Percentiles rank a stretch among this genome's conserved stretches.
phyloP scores from a whole-genome alignment of 2,888 invertebrate species.

The Caradrina kadenii region DNA sequence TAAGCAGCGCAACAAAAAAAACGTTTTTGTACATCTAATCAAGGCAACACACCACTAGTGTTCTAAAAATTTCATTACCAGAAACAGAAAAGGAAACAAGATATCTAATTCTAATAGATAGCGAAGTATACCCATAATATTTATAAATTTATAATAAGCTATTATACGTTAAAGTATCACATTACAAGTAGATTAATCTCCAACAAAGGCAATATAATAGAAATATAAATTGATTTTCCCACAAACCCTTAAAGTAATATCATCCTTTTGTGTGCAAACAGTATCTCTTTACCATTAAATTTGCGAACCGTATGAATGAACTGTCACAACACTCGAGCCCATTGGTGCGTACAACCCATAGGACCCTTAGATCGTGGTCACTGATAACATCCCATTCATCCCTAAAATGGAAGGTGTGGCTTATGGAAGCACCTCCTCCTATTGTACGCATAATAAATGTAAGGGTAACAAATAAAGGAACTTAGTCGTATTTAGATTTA shows the following conservation, averaged over 20 bases:
- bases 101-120: neutral
- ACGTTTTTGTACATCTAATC: neutral
- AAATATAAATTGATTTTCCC: conserved; percentile 89
- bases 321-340: conserved; percentile 85
- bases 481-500: conserved; percentile 48
- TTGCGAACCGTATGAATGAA: conserved; percentile 83
- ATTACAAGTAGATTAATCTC: conserved; percentile 69
- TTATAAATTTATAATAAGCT: conserved; percentile 63
- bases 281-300: conserved; percentile 86
- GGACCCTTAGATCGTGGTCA: conserved; percentile 76
- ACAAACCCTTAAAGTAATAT: conserved; percentile 90
- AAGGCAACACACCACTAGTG: neutral
- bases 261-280: conserved; percentile 87
- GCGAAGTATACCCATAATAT: conserved; percentile 11
- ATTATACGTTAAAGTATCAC: conserved; percentile 64
- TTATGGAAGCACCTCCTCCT: conserved; percentile 64
- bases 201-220: conserved; percentile 75
- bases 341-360: conserved; percentile 80
- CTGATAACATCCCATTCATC: conserved; percentile 75
- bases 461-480: conserved; percentile 61
- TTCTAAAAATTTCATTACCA: conserved; percentile 7
- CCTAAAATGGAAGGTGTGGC: conserved; percentile 73
- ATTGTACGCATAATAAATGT: conserved; percentile 63
- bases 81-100: conserved; percentile 13
- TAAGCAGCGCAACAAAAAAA: neutral